Evolutionary conservation across 2,888 invertebrate genomes (phyloP).

Genomic region (Odontothrips loti): DNA sequence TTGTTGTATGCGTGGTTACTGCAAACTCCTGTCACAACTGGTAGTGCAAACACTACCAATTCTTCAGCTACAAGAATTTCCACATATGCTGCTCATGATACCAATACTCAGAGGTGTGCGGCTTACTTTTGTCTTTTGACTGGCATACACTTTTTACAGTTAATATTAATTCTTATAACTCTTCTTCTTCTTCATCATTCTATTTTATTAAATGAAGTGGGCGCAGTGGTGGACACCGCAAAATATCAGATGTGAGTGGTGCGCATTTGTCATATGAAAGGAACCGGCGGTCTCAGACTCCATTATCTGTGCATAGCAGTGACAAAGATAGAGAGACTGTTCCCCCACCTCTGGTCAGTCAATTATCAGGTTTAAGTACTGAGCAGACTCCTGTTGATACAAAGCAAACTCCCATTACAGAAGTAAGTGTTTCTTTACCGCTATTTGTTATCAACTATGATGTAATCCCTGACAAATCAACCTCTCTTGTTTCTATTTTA

Average conservation of each 20-base stretch:
- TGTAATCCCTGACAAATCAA: neutral
- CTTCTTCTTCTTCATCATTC: neutral
- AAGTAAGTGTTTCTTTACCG: neutral
- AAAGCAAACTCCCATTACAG: neutral
- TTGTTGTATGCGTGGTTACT: neutral
- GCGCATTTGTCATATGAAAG: neutral
- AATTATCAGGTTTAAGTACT: neutral
- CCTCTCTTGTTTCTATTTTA: neutral
- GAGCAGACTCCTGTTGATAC: neutral
- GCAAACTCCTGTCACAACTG: neutral
- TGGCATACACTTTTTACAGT: neutral
- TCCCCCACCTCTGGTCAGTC: neutral
- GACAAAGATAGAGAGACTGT: neutral
- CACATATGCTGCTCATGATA: neutral
- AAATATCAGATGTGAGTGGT: slow-evolving; percentile 1
- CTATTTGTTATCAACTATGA: neutral
- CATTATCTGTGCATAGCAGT: neutral
- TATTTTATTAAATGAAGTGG: neutral
- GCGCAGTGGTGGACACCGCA: neutral
- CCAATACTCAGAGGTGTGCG: neutral
- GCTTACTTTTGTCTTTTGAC: neutral
- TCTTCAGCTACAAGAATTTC: neutral
- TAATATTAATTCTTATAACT: neutral
- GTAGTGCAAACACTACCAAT: neutral
- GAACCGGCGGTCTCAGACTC: neutral